Conservation (phyloP, 1,140 invertebrate species). For the Mamestra configurata region DNA sequence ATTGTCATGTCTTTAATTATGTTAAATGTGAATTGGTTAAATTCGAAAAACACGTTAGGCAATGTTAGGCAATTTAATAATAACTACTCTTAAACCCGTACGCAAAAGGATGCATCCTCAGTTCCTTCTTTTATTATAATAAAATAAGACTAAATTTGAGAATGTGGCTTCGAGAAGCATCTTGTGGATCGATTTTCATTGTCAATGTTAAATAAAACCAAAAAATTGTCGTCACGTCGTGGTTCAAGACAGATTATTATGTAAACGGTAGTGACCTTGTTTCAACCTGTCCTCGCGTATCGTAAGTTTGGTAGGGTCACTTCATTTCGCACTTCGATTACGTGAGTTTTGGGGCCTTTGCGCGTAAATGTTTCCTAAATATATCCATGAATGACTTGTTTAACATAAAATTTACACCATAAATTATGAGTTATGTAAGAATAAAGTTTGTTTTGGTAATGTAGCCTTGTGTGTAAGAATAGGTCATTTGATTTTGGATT, state of each 20-base stretch:
- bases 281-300: slow-evolving; percentile 66
- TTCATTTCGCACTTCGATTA: slow-evolving; percentile 63
- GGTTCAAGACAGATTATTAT: slow-evolving; percentile 68
- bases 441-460: slow-evolving; percentile 1
- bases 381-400: slow-evolving; percentile 44
- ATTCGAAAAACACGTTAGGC: too few relatives aligned
- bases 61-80: too few relatives aligned
- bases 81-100: too few relatives aligned
- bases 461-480: slow-evolving; percentile 2
- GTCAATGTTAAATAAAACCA: slow-evolving; percentile 70
- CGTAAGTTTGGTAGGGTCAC: slow-evolving; percentile 67
- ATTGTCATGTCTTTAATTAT: too few relatives aligned
- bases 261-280: slow-evolving; percentile 73
- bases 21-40: too few relatives aligned
- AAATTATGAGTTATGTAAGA: slow-evolving; percentile 36
- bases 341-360: slow-evolving; percentile 44
- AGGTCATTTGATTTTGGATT: slow-evolving; percentile 13
- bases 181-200: slow-evolving; percentile 59
- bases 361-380: slow-evolving; percentile 45
- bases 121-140: too few relatives aligned
- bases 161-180: neutral
- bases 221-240: slow-evolving; percentile 31
- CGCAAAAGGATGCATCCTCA: too few relatives aligned
- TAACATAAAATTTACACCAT: slow-evolving; percentile 19
- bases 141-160: neutral